Conservation (phyloP, 1,140 invertebrate species). For the Cherax quadricarinatus region DNA sequence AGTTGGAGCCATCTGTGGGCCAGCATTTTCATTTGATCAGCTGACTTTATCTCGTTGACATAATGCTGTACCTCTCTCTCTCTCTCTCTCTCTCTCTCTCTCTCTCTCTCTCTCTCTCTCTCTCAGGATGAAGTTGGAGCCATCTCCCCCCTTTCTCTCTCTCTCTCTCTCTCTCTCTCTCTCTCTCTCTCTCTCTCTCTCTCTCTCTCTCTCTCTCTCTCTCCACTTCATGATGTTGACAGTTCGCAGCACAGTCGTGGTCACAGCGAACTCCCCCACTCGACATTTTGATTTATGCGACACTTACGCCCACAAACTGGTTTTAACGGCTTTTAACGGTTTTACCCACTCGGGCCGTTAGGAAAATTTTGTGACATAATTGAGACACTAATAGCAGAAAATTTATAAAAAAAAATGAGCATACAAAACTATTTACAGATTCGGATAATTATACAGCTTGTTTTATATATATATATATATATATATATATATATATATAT, state of each 20-base stretch:
- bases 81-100: conserved; percentile 21
- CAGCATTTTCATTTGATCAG: too few species aligned
- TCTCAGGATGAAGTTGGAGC: too few species aligned
- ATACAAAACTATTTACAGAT: not conserved
- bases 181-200: not conserved
- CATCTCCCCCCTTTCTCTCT: too few species aligned
- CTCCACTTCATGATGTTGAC: not conserved
- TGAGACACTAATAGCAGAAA: not conserved
- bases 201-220: not conserved
- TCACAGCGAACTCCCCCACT: not conserved
- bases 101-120: not conserved
- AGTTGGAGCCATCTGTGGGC: too few species aligned
- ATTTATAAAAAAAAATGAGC: not conserved
- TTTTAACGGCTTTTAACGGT: conserved; percentile 38
- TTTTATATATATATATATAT: too few species aligned
- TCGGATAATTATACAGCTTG: too few species aligned
- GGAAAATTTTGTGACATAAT: not conserved
- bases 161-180: conserved; percentile 5
- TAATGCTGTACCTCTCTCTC: not conserved
- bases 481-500: too few species aligned
- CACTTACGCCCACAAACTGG: not conserved
- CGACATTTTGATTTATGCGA: conserved; percentile 34
- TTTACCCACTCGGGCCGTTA: not conserved
- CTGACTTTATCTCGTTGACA: too few species aligned
- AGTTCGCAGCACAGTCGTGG: not conserved